Conservation (phyloP, 2,797 vertebrate species). For the Manis pentadactyla region DNA sequence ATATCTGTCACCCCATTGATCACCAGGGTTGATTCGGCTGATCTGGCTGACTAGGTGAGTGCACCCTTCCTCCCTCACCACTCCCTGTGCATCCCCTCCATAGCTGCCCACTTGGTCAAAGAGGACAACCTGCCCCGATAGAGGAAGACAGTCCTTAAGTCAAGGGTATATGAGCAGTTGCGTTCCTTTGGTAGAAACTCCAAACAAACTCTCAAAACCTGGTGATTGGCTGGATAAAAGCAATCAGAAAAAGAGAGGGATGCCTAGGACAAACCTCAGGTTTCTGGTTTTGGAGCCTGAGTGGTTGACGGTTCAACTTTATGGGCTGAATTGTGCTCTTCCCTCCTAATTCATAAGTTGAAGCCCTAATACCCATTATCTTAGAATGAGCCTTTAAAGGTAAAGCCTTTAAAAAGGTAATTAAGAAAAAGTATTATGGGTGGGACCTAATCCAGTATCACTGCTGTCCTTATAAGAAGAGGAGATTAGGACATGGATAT, state of each 20-base stretch:
- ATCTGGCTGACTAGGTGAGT: too few relatives aligned
- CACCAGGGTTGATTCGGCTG: too few relatives aligned
- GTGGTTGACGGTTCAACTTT: neutral
- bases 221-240: neutral
- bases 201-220: neutral
- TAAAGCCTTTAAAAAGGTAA: neutral
- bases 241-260: neutral
- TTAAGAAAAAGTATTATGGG: neutral
- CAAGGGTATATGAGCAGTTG: too few relatives aligned
- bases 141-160: too few relatives aligned
- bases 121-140: too few relatives aligned
- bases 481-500: neutral
- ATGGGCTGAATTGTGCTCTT: neutral
- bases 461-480: neutral
- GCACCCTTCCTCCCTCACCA: too few relatives aligned
- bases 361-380: neutral
- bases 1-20: too few relatives aligned
- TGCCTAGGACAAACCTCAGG: neutral
- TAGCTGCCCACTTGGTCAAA: too few relatives aligned
- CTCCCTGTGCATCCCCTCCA: too few relatives aligned
- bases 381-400: slow-evolving; percentile 25
- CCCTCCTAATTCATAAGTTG: neutral
- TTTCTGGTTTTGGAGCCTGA: neutral
- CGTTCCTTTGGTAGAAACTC: too few relatives aligned
- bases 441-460: neutral